These are phyloP conservation scores for Hyaena hyaena DNA, from an alignment of 2,113 vertebrate species.

Conservation along the genomic window DNA sequence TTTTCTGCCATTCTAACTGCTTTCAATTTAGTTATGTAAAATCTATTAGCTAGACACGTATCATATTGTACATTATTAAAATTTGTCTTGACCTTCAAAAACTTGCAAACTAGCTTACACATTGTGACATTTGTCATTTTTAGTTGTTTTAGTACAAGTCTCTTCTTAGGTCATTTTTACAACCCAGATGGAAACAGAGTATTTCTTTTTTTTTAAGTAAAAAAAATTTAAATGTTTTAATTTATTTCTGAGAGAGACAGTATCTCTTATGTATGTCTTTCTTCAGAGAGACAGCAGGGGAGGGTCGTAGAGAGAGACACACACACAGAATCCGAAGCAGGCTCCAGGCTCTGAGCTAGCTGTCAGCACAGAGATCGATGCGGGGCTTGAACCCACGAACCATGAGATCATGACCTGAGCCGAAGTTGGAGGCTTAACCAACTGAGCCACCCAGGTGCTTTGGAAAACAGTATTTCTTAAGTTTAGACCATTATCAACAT, in stretches of 20 bases:
- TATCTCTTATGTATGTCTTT: no score
- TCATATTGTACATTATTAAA: constrained; percentile 30
- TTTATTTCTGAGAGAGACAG: no score
- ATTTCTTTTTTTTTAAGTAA: not conserved
- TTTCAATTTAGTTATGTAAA: constrained; percentile 54
- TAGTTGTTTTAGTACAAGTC: not conserved
- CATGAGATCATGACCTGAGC: no score
- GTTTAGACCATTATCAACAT: not conserved
- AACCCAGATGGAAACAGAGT: not conserved
- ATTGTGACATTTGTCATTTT: not conserved
- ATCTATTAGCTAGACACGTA: constrained; percentile 5
- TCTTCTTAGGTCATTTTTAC: not conserved
- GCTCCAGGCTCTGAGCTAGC: no score
- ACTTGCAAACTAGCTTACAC: not conserved
- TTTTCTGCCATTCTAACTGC: constrained; percentile 1
- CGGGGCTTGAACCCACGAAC: no score
- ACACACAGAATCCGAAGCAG: no score
- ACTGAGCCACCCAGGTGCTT: no score
- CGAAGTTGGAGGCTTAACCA: no score
- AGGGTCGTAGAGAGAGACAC: no score
- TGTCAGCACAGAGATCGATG: no score
- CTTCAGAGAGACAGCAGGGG: no score
- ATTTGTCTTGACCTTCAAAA: constrained; percentile 51
- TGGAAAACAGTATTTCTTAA: constrained; percentile 2
- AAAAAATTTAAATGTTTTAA: no score